Percentiles rank a stretch among this genome's conserved stretches.
Conservation (phyloP, 2,797 vertebrate species). For the Vespertilio murinus region DNA sequence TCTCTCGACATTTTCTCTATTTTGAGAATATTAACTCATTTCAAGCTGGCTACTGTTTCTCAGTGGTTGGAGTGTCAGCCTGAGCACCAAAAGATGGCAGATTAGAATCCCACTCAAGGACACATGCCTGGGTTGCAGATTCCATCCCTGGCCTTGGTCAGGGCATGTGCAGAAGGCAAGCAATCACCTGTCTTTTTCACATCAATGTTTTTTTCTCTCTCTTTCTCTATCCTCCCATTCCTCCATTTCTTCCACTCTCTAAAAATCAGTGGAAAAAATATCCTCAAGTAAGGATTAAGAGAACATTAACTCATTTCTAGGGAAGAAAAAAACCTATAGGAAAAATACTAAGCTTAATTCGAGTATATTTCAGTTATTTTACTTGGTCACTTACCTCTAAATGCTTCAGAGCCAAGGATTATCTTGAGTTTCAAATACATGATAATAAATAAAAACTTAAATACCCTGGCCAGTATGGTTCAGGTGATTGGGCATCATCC, state of each 20-base stretch:
- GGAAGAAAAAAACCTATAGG: background rate
- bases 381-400: slow-evolving; percentile 47
- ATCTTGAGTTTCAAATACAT: slow-evolving; percentile 10
- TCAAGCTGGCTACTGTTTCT: background rate
- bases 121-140: background rate
- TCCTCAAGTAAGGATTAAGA: background rate
- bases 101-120: no score
- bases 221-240: background rate
- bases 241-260: background rate
- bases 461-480: background rate
- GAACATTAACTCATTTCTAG: background rate
- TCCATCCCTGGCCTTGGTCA: background rate
- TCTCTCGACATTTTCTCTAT: background rate
- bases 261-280: background rate
- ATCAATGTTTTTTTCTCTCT: background rate
- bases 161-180: background rate
- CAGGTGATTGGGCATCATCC: background rate
- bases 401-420: background rate
- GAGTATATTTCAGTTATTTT: background rate
- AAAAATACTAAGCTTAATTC: slow-evolving; percentile 14
- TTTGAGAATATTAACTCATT: background rate
- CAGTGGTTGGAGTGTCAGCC: no score
- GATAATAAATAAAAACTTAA: slow-evolving; percentile 31
- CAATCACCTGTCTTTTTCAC: background rate
- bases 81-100: no score